These are phyloP conservation scores for Eupeodes latifasciatus DNA, from an alignment of 2,888 invertebrate genomes.

Conservation along the genomic window DNA sequence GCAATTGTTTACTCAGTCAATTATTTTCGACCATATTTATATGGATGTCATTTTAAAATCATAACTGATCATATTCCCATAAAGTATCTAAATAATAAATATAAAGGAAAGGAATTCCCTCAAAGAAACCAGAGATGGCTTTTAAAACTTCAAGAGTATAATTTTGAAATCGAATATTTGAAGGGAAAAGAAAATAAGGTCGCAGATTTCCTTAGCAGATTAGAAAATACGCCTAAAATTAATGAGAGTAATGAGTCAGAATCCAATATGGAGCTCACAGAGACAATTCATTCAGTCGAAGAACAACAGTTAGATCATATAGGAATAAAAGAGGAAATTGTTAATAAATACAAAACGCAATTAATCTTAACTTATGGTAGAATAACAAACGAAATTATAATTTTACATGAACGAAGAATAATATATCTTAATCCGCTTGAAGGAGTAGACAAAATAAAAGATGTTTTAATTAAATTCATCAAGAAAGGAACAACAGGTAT, in stretches of 20 bases:
- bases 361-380: conserved; percentile 44
- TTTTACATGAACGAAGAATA: conserved; percentile 43
- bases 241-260: conserved; percentile 50
- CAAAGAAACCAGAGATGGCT: too few species aligned
- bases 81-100: background rate
- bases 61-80: background rate
- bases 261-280: conserved; percentile 26
- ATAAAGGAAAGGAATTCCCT: background rate
- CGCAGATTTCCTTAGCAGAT: conserved; percentile 70
- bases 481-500: conserved; percentile 31
- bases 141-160: conserved; percentile 14
- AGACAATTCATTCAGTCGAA: background rate
- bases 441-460: conserved; percentile 47
- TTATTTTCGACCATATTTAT: background rate
- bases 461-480: conserved; percentile 50
- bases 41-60: background rate
- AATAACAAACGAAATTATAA: conserved; percentile 26
- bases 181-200: conserved; percentile 67
- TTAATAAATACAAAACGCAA: conserved; percentile 58
- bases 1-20: too few species aligned
- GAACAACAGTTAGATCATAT: conserved; percentile 61
- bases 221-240: conserved; percentile 52
- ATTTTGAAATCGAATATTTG: conserved; percentile 64
- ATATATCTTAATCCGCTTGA: conserved; percentile 58
- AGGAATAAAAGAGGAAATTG: conserved; percentile 39